These are phyloP conservation scores for Sebastes oblongus DNA, from an alignment of 2,797 vertebrate species.

Conservation along the genomic window DNA sequence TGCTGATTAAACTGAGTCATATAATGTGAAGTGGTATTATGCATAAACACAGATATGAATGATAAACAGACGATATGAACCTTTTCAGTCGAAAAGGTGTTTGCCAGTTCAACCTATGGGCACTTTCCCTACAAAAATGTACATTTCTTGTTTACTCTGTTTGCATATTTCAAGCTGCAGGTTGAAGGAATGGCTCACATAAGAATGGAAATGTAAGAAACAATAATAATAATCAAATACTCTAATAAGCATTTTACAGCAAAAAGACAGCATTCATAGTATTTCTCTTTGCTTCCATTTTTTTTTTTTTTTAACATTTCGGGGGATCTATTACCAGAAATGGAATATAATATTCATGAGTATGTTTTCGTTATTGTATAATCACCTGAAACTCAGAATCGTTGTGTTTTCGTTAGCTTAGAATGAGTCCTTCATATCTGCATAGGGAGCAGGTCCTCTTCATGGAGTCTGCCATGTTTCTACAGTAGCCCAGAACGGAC, in stretches of 20 bases:
- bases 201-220: conserved; percentile 1
- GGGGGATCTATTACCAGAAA: too few species aligned
- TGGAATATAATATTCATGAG: too few species aligned
- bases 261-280: not conserved
- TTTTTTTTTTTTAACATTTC: not conserved
- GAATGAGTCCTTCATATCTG: too few species aligned
- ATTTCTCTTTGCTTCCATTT: not conserved
- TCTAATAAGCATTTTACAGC: not conserved
- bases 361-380: too few species aligned
- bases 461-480: too few species aligned
- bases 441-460: too few species aligned
- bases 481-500: too few species aligned
- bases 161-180: conserved; percentile 21
- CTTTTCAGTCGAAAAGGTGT: conserved; percentile 40
- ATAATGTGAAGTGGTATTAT: conserved; percentile 68
- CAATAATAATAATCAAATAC: not conserved
- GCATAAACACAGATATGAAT: conserved; percentile 74
- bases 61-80: conserved; percentile 67
- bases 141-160: conserved; percentile 14
- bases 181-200: not conserved
- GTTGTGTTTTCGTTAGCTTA: too few species aligned
- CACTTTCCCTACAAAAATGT: conserved; percentile 6
- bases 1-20: conserved; percentile 75
- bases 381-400: too few species aligned
- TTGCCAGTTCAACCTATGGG: conserved; percentile 6